A percentile compares a stretch with the other conserved stretches of the same genome.
phyloP scores from a whole-genome alignment of 2,888 invertebrate genomes.

The Copidosoma aretas region DNA sequence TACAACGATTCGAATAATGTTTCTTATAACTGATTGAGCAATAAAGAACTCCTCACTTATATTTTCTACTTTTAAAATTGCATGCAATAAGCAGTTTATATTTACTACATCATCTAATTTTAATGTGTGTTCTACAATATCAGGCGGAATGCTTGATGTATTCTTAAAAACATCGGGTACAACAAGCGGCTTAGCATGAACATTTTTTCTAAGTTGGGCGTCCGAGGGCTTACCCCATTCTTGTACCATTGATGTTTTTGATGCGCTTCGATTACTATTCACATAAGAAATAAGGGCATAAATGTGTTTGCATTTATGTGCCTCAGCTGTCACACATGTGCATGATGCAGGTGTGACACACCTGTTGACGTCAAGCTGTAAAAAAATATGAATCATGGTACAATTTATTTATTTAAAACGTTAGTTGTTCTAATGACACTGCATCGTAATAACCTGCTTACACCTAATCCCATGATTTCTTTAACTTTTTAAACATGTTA shows the following conservation, averaged over 20 bases:
- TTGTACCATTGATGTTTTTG: conserved; percentile 41
- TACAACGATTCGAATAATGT: no score
- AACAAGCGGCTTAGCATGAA: conserved; percentile 14
- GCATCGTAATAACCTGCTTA: conserved; percentile 33
- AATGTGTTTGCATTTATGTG: conserved; percentile 38
- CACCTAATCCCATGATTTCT: conserved; percentile 25
- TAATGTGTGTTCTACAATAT: no score
- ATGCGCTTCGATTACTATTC: conserved; percentile 39
- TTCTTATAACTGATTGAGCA: no score
- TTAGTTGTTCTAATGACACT: conserved; percentile 29
- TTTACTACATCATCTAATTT: neutral
- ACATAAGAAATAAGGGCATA: conserved; percentile 39
- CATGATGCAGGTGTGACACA: conserved; percentile 28
- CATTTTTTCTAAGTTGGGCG: conserved; percentile 37
- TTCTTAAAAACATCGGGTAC: neutral
- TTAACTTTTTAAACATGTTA: conserved; percentile 23
- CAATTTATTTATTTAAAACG: conserved; percentile 29
- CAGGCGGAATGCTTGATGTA: no score
- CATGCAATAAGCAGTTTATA: no score
- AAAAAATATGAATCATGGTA: neutral
- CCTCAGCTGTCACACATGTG: conserved; percentile 37
- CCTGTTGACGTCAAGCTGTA: conserved; percentile 22
- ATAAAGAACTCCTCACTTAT: no score
- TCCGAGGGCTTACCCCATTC: conserved; percentile 41
- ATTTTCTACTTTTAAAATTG: no score